Evolutionary conservation across 2,113 vertebrate genomes (phyloP).

Genomic region (Hippocampus guttulatus): DNA sequence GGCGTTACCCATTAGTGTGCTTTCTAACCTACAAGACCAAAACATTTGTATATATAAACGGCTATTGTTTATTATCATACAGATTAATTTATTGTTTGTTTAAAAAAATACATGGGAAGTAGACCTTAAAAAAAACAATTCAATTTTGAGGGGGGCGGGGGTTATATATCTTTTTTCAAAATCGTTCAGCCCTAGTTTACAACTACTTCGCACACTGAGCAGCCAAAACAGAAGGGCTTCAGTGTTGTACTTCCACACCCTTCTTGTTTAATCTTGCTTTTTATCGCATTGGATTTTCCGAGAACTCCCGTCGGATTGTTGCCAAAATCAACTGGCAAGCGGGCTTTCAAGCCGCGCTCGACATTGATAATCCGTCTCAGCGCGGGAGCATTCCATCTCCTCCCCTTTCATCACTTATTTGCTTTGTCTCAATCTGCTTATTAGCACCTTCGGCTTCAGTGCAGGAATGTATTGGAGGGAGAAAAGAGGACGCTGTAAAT

Average conservation of each 20-base stretch:
- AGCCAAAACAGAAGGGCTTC: constrained; percentile 1
- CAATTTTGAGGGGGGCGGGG: too few species aligned
- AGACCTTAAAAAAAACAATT: too few species aligned
- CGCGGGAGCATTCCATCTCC: not conserved
- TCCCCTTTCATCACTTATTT: constrained; percentile 10
- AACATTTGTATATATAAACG: not conserved
- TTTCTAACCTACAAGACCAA: not conserved
- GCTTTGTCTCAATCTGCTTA: not conserved
- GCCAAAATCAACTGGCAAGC: constrained; percentile 8
- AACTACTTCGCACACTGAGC: not conserved
- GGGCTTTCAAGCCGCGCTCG: not conserved
- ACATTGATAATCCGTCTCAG: constrained; percentile 14
- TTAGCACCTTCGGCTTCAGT: not conserved
- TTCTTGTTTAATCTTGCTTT: not conserved
- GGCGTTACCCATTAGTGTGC: not conserved
- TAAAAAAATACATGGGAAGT: not conserved
- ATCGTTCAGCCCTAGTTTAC: not conserved
- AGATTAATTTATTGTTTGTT: too few species aligned
- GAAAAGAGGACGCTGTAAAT: not conserved
- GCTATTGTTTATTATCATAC: too few species aligned
- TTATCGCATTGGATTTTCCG: not conserved
- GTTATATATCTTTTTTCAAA: too few species aligned
- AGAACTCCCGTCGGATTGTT: not conserved
- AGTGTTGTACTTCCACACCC: not conserved
- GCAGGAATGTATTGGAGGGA: not conserved